These are phyloP conservation scores for Ataeniobius toweri DNA, from an alignment of 2,797 vertebrate genomes.

Conservation along the genomic window DNA sequence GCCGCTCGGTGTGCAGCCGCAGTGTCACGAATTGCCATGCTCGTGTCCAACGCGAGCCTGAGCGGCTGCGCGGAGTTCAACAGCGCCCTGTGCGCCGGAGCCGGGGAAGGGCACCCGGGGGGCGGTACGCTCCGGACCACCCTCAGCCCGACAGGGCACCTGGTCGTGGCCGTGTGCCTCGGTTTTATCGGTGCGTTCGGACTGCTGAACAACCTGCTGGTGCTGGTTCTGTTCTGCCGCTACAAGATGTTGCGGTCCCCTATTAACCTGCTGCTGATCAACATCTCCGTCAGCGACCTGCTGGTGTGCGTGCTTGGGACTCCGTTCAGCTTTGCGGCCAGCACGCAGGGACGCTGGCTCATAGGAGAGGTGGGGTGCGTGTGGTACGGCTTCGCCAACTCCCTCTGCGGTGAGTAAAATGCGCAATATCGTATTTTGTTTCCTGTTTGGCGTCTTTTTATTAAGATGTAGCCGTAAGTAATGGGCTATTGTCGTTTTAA, in stretches of 20 bases:
- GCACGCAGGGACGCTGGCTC: constrained; percentile 85
- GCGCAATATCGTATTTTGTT: neutral
- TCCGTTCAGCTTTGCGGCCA: constrained; percentile 87
- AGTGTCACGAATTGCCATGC: constrained; percentile 69
- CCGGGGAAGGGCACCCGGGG: constrained; percentile 64
- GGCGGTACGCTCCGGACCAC: constrained; percentile 58
- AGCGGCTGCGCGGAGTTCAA: constrained; percentile 74
- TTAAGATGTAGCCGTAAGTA: neutral
- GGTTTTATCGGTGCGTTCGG: constrained; percentile 81
- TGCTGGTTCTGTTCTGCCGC: constrained; percentile 82
- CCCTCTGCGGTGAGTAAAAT: constrained; percentile 82
- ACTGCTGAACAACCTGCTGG: constrained; percentile 81
- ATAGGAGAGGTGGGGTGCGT: constrained; percentile 82
- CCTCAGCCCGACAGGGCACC: constrained; percentile 80
- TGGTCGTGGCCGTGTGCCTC: constrained; percentile 80
- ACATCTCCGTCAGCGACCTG: constrained; percentile 85
- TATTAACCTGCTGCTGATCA: constrained; percentile 85
- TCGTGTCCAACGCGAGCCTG: constrained; percentile 78
- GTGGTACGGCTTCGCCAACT: constrained; percentile 86
- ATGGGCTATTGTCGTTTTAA: neutral
- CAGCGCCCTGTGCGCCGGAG: constrained; percentile 71
- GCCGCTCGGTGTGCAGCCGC: constrained; percentile 40
- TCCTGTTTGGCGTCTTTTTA: neutral
- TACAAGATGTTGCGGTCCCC: constrained; percentile 84
- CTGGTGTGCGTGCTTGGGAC: constrained; percentile 85